Base-by-base conservation (phyloP, 2,888 invertebrate genomes). In the Ariolimax columbianus region DNA sequence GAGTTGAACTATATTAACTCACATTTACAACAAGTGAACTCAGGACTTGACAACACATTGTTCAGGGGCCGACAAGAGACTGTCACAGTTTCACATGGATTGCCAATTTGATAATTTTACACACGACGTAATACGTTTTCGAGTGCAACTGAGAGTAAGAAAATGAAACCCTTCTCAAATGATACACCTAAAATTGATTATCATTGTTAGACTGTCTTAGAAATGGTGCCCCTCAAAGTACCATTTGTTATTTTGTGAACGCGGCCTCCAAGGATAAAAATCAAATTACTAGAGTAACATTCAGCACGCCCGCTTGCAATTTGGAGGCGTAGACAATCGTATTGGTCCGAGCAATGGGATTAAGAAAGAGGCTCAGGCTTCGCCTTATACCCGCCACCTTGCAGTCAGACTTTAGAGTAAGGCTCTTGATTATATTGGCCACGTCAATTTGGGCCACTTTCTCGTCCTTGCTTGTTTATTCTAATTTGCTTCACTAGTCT, bases 311-410 rank as follows among this genome's bases (percentile, higher is more conserved):
- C 68, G 77, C 66, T 68, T n/a, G 47, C 47, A 63, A 83, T 83
- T 82, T 77, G 68, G 26, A 47, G 33, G 68, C 83, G 66, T 23
- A 30, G 68, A 77, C 83, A 83, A 68, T 77, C 77, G 63, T 51
- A 68, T 77, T 73, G 81, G 83, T 38, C 68, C 9, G 77, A 51
- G 63, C 77, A 83, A 83, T 83, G 77, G 66, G 77, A 83, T 83
- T 83, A 83, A 83, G 83, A 40, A 30, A 30, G 36, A 77, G 63
- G 68, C 77, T 33, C n/a, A 59, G 47, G 63, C 23, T 36, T 30
- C 68, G n/a, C 51, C 47, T 66, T 51, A 77, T 30, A 23, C 47
- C 36, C 47, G 83, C 14, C 68, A 75, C 66, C 68, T 33, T 77
- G 47, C 40, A 47, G 77, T 77, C 66, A 83, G 77, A 66, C 68